Conservation (phyloP, 2,797 vertebrate genomes). For the Enteromius unitaeniatus region DNA sequence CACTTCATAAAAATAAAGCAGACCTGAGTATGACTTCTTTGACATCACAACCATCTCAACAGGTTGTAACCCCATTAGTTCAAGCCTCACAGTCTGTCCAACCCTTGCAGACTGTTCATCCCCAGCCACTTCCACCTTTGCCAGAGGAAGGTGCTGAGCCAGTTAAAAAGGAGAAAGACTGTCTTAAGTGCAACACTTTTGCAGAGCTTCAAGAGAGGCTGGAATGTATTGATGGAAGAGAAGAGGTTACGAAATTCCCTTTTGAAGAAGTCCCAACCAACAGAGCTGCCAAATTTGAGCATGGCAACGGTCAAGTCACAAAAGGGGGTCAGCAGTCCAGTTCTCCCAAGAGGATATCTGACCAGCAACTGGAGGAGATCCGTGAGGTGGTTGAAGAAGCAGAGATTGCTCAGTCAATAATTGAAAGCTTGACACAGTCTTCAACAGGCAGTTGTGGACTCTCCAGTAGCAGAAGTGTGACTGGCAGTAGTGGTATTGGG, state of each 20-base stretch:
- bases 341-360: constrained; percentile 73
- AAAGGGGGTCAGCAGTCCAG: constrained; percentile 67
- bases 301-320: constrained; percentile 56
- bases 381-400: constrained; percentile 84
- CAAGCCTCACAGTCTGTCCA: constrained; percentile 50
- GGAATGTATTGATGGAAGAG: constrained; percentile 96
- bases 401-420: constrained; percentile 76
- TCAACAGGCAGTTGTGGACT: constrained; percentile 76
- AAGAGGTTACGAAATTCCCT: constrained; percentile 89
- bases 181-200: constrained; percentile 98
- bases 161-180: constrained; percentile 82
- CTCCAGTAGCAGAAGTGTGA: constrained; percentile 83
- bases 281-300: constrained; percentile 76
- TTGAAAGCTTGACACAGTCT: constrained; percentile 78
- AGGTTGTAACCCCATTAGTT: constrained; percentile 58
- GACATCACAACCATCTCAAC: constrained; percentile 40
- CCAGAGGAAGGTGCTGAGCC: constrained; percentile 78
- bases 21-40: constrained; percentile 70
- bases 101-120: constrained; percentile 69
- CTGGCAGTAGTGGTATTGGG: constrained; percentile 74
- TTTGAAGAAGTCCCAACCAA: constrained; percentile 87
- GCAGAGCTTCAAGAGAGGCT: constrained; percentile 96
- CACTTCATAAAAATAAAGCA: constrained; percentile 84
- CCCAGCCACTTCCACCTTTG: constrained; percentile 76
- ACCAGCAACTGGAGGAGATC: constrained; percentile 81